Percentiles rank a stretch among this genome's conserved stretches.
Evolutionary conservation across 2,797 vertebrate genomes (phyloP).

Genomic region (Heliangelus exortis): DNA sequence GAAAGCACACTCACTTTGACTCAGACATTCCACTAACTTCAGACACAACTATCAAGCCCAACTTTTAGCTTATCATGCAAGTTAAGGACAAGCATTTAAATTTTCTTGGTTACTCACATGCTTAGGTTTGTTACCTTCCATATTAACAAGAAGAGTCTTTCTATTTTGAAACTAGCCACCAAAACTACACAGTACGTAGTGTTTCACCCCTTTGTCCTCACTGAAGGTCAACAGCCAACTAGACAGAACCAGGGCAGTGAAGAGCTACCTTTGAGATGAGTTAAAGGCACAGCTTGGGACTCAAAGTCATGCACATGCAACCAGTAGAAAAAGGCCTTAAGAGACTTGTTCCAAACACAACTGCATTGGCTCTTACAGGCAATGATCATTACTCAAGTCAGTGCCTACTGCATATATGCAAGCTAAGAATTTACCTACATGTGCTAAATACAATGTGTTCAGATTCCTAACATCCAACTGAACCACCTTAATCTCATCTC

Average conservation of each 20-base stretch:
- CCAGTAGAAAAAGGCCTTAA: neutral
- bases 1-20: neutral
- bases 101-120: neutral
- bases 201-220: neutral
- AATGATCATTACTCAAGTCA: neutral
- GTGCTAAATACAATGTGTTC: neutral
- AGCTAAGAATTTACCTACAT: neutral
- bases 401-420: rapidly evolving
- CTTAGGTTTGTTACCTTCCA: neutral
- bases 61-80: rapidly evolving
- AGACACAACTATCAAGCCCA: neutral
- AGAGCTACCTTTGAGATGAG: neutral
- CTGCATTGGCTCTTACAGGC: neutral
- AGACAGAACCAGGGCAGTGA: neutral
- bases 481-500: neutral
- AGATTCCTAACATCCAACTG: neutral
- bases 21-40: neutral
- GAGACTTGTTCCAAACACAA: neutral
- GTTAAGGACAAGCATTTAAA: neutral
- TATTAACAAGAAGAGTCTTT: neutral
- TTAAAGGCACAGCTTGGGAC: rapidly evolving
- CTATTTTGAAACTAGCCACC: neutral
- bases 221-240: neutral
- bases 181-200: rapidly evolving
- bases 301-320: rapidly evolving